Evolutionary conservation across 1,140 invertebrate species (phyloP).

Genomic region (Bombus pyrosoma): DNA sequence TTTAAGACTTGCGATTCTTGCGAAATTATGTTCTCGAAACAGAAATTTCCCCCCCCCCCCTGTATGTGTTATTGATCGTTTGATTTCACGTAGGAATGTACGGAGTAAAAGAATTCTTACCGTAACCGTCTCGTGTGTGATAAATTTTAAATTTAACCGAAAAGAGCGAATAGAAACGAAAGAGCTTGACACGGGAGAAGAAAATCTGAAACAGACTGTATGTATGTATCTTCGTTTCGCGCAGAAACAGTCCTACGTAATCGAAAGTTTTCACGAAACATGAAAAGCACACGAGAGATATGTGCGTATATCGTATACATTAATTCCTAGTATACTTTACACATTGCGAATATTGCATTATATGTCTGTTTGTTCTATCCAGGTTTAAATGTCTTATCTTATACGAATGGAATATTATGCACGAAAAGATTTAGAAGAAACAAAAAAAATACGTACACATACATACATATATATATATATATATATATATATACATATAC

Average conservation of each 20-base stretch:
- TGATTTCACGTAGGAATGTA: not conserved
- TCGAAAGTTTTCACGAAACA: slow-evolving; percentile 37
- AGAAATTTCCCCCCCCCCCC: no score
- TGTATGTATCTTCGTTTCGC: slow-evolving; percentile 71
- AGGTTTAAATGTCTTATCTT: slow-evolving; percentile 79
- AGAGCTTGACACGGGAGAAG: slow-evolving; percentile 61
- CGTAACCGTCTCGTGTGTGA: slow-evolving; percentile 51
- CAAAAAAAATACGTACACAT: slow-evolving; percentile 61
- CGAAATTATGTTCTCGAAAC: not conserved
- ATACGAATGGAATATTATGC: slow-evolving; percentile 77
- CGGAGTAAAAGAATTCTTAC: slow-evolving; percentile 50
- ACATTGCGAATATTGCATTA: slow-evolving; percentile 77
- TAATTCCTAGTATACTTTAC: slow-evolving; percentile 76
- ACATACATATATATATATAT: no score
- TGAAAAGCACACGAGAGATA: slow-evolving; percentile 58
- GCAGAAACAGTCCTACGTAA: slow-evolving; percentile 71
- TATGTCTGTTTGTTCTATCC: slow-evolving; percentile 78
- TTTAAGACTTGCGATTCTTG: not conserved
- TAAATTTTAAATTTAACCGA: slow-evolving; percentile 36
- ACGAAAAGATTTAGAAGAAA: slow-evolving; percentile 38
- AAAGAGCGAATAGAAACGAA: not conserved
- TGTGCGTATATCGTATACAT: slow-evolving; percentile 74
- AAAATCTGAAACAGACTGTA: slow-evolving; percentile 65
- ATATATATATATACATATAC: slow-evolving; percentile 57
- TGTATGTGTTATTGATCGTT: not conserved